Base-by-base conservation (phyloP, 2,888 invertebrate genomes). In the Agrotis exclamationis region DNA sequence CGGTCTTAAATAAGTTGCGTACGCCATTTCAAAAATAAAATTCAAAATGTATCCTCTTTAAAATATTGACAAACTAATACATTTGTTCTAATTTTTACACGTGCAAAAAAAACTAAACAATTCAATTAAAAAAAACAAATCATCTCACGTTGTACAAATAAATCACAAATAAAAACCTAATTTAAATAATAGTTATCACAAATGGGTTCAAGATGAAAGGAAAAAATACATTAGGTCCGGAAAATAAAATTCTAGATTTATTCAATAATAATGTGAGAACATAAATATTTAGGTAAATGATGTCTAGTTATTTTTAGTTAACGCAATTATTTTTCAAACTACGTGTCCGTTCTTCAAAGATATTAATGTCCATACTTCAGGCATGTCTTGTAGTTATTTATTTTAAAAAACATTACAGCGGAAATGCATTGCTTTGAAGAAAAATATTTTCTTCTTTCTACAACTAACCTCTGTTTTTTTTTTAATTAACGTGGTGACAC, bases 171-270 rank as follows among this genome's bases (percentile, higher is more conserved):
- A n/a, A 47, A 4, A 60, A 74, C 2, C 65, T 33, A n/a, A 58
- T 59, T 69, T 45, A 65, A 72, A 76, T 63, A 68, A 56, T 28
- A 65, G 22, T 69, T 45, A 67, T 53, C 56, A 18, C 58, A 65
- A 82, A 63, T 48, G 64, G 1, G n/a, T 39, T n/a, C 48, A 56
- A 67, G 44, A 70, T 74, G 63, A 75, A 68, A 71, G 47, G 64
- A 44, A 64, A 51, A 45, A 58, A 80, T 79, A 79, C 70, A 79
- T 70, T 45, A 39, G 39, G 9, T 11, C 56, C 11, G 56, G 16
- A 67, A 71, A 53, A 69, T 65, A 74, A 80, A 75, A 66, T 53
- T 58, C 48, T 47, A 62, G 60, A 83, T 70, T 80, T 80, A 70
- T 80, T 60, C 22, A 66, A 39, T 64, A 70, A 62, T 72, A 59